Conservation (phyloP, 2,113 vertebrate species). For the Pampusana beccarii region DNA sequence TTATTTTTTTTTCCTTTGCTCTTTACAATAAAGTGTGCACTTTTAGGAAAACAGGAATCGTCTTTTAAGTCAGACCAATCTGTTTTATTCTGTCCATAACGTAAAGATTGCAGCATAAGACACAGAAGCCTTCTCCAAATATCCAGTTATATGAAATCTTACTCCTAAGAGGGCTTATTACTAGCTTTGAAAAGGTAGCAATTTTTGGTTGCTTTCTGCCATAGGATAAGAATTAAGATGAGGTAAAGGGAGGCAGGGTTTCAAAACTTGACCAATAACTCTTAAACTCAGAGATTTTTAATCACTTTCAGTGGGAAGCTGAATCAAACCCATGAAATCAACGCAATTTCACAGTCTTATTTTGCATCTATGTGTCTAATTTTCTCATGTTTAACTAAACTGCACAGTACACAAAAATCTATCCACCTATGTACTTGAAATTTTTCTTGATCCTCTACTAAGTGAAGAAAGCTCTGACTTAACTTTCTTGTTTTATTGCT, state of each 20-base stretch:
- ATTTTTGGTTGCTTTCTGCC: not conserved
- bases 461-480: not conserved
- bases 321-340: not conserved
- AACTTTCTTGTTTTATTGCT: not conserved
- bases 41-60: not conserved
- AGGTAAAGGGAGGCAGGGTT: not conserved
- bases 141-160: not conserved
- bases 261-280: not conserved
- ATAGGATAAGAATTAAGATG: not conserved
- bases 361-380: not conserved
- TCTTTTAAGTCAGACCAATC: not conserved
- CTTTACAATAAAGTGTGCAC: not conserved
- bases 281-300: not conserved
- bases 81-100: not conserved
- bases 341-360: not conserved
- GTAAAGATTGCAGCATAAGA: not conserved
- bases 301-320: not conserved
- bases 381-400: not conserved
- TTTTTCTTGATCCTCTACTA: not conserved
- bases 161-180: not conserved
- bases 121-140: not conserved
- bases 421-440: not conserved
- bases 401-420: not conserved
- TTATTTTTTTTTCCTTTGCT: not conserved
- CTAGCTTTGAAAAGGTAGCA: not conserved